phyloP scores from a whole-genome alignment of 2,797 vertebrate species.

The Peromyscus melanophrys region DNA sequence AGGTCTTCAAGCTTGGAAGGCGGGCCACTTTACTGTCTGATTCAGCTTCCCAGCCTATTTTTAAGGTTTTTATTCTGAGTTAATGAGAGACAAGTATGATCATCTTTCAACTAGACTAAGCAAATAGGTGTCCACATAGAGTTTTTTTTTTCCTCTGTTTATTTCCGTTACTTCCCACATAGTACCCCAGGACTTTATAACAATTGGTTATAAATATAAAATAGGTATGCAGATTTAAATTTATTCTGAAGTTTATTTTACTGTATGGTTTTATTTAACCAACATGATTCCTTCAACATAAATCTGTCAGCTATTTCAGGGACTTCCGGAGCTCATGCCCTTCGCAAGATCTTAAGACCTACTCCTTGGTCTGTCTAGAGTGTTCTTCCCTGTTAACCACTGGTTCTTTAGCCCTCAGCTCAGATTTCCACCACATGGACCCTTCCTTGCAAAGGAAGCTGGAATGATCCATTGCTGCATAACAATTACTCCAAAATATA shows the following conservation, averaged over 20 bases:
- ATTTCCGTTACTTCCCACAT: not conserved
- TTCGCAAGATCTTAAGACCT: not conserved
- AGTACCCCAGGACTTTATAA: not conserved
- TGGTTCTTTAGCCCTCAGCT: not conserved
- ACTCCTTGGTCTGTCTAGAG: not conserved
- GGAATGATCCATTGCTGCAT: not conserved
- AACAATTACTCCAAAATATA: slow-evolving; percentile 27
- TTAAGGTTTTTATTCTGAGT: not conserved
- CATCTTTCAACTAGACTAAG: not conserved
- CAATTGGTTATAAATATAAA: slow-evolving; percentile 4
- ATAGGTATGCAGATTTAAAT: not conserved
- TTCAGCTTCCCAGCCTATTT: not conserved
- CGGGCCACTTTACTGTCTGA: not conserved
- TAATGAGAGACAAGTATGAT: not conserved
- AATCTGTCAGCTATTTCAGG: not conserved
- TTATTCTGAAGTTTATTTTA: not conserved
- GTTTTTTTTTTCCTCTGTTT: not conserved
- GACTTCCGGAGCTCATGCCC: too few species aligned
- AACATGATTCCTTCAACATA: not conserved
- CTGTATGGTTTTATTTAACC: not conserved
- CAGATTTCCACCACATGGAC: not conserved
- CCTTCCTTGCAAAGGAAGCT: not conserved
- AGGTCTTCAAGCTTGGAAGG: not conserved
- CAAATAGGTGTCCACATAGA: not conserved
- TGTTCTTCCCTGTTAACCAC: not conserved